Evolutionary conservation across 2,113 vertebrate species (phyloP).

Genomic region (Malaclemys terrapin): DNA sequence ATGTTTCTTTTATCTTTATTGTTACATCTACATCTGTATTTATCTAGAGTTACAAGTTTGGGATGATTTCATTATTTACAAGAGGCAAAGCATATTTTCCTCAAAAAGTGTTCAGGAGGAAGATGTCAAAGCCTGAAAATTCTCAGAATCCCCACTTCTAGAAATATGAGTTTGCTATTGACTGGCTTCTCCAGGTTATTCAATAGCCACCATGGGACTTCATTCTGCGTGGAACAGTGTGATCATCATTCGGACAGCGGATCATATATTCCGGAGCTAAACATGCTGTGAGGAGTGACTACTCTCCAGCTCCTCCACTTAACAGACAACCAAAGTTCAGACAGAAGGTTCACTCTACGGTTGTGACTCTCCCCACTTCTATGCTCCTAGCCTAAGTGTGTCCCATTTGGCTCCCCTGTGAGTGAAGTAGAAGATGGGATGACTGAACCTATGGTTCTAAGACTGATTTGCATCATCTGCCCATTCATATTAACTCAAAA

Average conservation of each 20-base stretch:
- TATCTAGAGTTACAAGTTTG: neutral
- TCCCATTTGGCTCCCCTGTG: conserved; percentile 27
- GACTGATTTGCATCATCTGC: conserved; percentile 24
- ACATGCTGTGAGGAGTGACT: neutral
- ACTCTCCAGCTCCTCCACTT: neutral
- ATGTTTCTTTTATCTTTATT: neutral
- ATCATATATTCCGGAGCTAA: neutral
- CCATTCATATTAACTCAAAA: conserved; percentile 39
- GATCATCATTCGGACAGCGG: neutral
- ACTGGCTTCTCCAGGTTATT: neutral
- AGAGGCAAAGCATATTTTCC: neutral
- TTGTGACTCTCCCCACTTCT: neutral
- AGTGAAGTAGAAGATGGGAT: neutral
- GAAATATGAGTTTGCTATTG: conserved; percentile 27
- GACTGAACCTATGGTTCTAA: neutral
- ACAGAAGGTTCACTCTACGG: conserved; percentile 2
- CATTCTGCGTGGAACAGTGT: neutral
- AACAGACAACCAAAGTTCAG: neutral
- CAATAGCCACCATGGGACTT: conserved; percentile 17
- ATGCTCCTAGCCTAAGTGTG: neutral
- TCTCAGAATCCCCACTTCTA: neutral
- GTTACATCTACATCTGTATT: neutral
- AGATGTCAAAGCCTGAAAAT: conserved; percentile 30
- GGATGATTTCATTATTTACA: neutral
- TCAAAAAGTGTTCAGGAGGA: neutral